Conservation (phyloP, 2,888 invertebrate genomes). For the Mythimna impura region DNA sequence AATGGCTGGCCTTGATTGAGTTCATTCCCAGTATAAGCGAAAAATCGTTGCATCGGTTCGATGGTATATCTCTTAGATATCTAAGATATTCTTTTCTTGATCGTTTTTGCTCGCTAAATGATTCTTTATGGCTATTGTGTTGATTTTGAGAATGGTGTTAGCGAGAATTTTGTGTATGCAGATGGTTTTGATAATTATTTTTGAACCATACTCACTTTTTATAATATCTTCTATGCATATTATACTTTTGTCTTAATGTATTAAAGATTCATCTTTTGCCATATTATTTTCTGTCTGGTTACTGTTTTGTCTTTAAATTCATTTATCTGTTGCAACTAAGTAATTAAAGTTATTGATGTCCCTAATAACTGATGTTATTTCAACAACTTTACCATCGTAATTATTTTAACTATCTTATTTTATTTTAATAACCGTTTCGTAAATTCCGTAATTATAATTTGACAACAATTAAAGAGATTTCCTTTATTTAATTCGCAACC, state of each 20-base stretch:
- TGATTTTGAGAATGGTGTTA: constrained; percentile 47
- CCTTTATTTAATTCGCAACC: neutral
- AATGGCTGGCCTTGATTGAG: constrained; percentile 57
- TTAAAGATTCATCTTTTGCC: too few relatives aligned
- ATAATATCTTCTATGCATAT: too few relatives aligned
- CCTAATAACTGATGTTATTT: neutral
- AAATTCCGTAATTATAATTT: constrained; percentile 3
- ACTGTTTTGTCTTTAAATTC: neutral
- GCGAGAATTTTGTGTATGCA: constrained; percentile 5
- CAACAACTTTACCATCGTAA: too few relatives aligned
- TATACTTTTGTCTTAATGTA: too few relatives aligned
- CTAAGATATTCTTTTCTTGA: constrained; percentile 19
- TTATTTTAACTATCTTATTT: neutral
- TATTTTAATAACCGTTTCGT: neutral
- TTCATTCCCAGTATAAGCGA: constrained; percentile 62
- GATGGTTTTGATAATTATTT: neutral
- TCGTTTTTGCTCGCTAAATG: constrained; percentile 44
- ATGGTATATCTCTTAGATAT: constrained; percentile 30
- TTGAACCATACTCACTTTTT: too few relatives aligned
- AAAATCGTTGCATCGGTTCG: constrained; percentile 51
- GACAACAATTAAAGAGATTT: neutral
- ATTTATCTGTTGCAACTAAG: neutral
- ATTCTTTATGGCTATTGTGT: constrained; percentile 52
- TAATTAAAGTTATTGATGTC: neutral
- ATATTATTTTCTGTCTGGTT: neutral